Conservation (phyloP, 2,113 vertebrate species). For the Scortum barcoo region DNA sequence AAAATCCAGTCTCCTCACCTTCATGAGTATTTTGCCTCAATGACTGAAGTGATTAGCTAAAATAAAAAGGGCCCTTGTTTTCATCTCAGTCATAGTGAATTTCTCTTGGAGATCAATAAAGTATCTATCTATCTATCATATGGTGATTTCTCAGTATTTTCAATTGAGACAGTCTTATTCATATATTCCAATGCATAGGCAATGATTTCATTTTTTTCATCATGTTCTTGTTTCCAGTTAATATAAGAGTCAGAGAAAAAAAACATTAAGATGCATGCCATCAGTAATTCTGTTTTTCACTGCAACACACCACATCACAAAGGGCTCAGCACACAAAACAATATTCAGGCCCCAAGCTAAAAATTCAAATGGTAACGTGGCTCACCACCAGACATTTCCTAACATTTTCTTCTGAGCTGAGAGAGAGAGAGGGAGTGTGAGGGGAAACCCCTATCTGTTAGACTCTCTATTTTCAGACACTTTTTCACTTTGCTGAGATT, state of each 20-base stretch:
- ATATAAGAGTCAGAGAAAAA: not conserved
- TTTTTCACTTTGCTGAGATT: constrained; percentile 82
- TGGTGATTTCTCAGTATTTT: not conserved
- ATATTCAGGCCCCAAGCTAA: constrained; percentile 42
- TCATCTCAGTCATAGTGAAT: not conserved
- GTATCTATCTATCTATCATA: too few relatives aligned
- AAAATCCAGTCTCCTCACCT: not conserved
- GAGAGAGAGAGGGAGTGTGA: constrained; percentile 62
- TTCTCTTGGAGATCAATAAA: too few relatives aligned
- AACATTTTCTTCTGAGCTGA: constrained; percentile 47
- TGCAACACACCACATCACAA: constrained; percentile 52
- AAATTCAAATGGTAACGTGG: constrained; percentile 42
- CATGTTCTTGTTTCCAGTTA: not conserved
- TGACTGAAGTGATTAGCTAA: not conserved
- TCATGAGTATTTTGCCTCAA: not conserved
- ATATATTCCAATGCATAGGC: not conserved
- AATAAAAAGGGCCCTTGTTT: not conserved
- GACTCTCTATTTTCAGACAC: constrained; percentile 77
- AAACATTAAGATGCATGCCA: constrained; percentile 33
- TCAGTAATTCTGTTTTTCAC: constrained; percentile 39
- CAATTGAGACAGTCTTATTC: not conserved
- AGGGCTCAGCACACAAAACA: constrained; percentile 42
- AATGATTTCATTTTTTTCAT: not conserved
- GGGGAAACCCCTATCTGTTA: constrained; percentile 62
- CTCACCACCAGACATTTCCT: constrained; percentile 19